phyloP scores from a whole-genome alignment of 2,797 vertebrate genomes.

The Aplochiton taeniatus region DNA sequence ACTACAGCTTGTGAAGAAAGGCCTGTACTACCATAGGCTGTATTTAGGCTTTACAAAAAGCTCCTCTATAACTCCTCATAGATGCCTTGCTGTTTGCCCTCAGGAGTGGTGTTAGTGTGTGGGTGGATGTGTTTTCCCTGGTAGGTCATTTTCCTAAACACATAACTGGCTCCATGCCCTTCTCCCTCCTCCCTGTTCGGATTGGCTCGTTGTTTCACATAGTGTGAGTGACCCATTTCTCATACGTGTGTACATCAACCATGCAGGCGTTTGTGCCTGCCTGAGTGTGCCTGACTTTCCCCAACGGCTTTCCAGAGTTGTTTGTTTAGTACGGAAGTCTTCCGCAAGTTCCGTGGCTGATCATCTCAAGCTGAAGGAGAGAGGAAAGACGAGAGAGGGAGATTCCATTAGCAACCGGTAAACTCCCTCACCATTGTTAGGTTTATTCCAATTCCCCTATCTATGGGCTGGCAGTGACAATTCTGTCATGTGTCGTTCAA shows the following conservation, averaged over 20 bases:
- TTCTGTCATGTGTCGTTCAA: background rate
- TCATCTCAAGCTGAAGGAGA: background rate
- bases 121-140: too few relatives aligned
- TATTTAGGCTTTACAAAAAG: too few relatives aligned
- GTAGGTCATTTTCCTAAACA: background rate
- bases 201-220: conserved; percentile 2
- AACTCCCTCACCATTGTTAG: background rate
- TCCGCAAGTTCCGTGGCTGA: conserved; percentile 1
- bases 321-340: conserved; percentile 6
- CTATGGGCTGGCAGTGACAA: background rate
- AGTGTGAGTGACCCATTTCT: conserved; percentile 52
- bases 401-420: too few relatives aligned
- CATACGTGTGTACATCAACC: conserved; percentile 20
- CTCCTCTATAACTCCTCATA: too few relatives aligned
- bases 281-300: conserved; percentile 9
- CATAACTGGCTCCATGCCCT: background rate
- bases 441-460: background rate
- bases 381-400: background rate
- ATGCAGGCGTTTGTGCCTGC: conserved; percentile 22
- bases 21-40: too few relatives aligned
- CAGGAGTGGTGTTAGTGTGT: background rate
- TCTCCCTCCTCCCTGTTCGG: background rate
- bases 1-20: too few relatives aligned
- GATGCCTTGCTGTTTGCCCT: background rate
- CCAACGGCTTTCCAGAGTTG: conserved; percentile 35